Conservation (phyloP, 2,888 invertebrate species). For the Catonia carolina region DNA sequence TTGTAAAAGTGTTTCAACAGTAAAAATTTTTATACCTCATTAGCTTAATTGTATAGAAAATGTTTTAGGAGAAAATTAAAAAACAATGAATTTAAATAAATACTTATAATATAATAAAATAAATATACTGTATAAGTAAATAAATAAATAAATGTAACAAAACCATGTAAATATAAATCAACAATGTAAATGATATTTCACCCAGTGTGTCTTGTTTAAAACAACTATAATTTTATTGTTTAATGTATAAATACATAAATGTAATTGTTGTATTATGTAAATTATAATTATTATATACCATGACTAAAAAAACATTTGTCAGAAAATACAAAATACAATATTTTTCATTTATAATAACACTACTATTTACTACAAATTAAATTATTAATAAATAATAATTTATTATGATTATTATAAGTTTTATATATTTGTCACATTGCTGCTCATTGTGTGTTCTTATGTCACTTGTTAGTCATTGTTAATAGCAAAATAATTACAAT, state of each 20-base stretch:
- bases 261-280: constrained; percentile 15
- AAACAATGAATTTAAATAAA: no score
- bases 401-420: constrained; percentile 16
- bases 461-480: constrained; percentile 8
- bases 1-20: no score
- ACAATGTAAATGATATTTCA: constrained; percentile 22
- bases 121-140: constrained; percentile 11
- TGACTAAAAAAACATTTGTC: not conserved
- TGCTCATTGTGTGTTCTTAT: constrained; percentile 21
- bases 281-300: constrained; percentile 21
- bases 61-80: not conserved
- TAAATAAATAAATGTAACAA: constrained; percentile 19
- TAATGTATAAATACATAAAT: constrained; percentile 7
- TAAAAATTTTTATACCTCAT: constrained; percentile 17
- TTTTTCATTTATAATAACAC: not conserved
- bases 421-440: constrained; percentile 23
- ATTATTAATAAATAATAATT: no score
- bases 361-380: no score
- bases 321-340: not conserved
- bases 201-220: constrained; percentile 26
- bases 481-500: no score
- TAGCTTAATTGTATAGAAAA: constrained; percentile 13
- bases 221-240: constrained; percentile 12
- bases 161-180: constrained; percentile 12
- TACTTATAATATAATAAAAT: constrained; percentile 8